These are phyloP conservation scores for Parasteatoda tepidariorum DNA, from an alignment of 1,140 invertebrate species.

Conservation along the genomic window DNA sequence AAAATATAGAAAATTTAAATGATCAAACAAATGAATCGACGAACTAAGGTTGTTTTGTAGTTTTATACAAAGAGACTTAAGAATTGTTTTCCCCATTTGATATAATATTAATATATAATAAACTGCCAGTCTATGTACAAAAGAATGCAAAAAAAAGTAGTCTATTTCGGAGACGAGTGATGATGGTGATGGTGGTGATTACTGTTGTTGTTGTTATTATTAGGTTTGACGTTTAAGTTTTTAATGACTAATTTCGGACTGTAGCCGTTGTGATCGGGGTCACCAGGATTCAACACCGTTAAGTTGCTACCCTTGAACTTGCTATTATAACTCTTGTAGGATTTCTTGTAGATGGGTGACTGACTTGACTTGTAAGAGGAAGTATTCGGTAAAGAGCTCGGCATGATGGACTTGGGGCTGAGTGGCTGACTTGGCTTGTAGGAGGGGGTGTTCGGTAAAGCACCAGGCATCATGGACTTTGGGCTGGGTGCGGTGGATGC, in stretches of 20 bases:
- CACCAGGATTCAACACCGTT: conserved; percentile 57
- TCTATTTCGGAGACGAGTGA: neutral
- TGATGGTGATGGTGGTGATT: no score
- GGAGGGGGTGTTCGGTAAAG: no score
- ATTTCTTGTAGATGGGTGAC: conserved; percentile 35
- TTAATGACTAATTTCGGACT: conserved; percentile 58
- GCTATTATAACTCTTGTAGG: conserved; percentile 8
- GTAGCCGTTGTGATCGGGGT: conserved; percentile 54
- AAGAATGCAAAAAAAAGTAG: no score
- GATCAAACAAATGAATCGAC: no score
- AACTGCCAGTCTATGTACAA: no score
- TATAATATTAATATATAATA: no score
- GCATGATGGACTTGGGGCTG: neutral
- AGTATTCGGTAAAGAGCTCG: neutral
- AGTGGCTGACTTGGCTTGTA: neutral
- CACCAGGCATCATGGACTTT: neutral
- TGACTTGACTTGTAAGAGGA: neutral
- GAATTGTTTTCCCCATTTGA: no score
- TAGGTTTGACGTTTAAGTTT: conserved; percentile 42
- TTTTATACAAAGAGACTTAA: no score
- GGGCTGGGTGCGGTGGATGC: neutral
- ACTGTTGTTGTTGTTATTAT: neutral
- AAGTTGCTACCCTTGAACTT: conserved; percentile 39
- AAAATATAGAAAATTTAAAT: no score
- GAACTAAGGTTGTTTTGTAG: no score